These are phyloP conservation scores for Brachionus manjavacas DNA, from an alignment of 1,140 invertebrate species.

Conservation along the genomic window DNA sequence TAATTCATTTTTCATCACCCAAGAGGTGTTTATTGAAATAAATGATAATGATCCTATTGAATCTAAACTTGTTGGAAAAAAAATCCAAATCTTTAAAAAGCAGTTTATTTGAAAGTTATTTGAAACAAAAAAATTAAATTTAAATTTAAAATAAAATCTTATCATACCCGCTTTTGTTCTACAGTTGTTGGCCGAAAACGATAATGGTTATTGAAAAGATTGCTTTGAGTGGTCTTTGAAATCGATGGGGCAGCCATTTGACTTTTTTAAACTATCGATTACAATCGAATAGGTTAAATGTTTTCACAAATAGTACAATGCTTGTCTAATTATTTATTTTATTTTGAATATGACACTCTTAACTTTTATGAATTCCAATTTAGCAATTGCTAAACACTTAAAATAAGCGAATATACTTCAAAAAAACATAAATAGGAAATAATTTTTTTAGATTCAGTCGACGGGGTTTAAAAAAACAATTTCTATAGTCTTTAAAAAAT, in stretches of 20 bases:
- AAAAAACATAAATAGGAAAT: not conserved
- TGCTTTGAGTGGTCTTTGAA: not conserved
- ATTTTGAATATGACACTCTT: not conserved
- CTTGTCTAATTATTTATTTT: not conserved
- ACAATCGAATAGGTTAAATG: not conserved
- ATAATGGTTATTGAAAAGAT: conserved; percentile 40
- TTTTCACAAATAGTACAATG: not conserved
- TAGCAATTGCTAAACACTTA: not conserved
- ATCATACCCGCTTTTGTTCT: conserved; percentile 31
- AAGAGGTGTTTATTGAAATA: too few relatives aligned
- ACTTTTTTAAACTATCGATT: not conserved
- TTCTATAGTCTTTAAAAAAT: not conserved
- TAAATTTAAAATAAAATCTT: not conserved
- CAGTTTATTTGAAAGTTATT: not conserved
- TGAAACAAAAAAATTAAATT: not conserved
- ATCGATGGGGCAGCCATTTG: not conserved
- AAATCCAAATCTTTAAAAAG: too few relatives aligned
- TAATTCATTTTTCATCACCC: too few relatives aligned
- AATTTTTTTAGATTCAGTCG: not conserved
- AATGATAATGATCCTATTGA: too few relatives aligned
- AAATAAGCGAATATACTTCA: not conserved
- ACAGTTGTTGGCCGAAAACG: conserved; percentile 36
- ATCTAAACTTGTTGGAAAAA: too few relatives aligned
- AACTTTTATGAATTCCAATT: not conserved
- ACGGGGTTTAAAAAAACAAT: not conserved